Evolutionary conservation across 2,113 vertebrate species (phyloP).

Genomic region (Corvus hawaiiensis): DNA sequence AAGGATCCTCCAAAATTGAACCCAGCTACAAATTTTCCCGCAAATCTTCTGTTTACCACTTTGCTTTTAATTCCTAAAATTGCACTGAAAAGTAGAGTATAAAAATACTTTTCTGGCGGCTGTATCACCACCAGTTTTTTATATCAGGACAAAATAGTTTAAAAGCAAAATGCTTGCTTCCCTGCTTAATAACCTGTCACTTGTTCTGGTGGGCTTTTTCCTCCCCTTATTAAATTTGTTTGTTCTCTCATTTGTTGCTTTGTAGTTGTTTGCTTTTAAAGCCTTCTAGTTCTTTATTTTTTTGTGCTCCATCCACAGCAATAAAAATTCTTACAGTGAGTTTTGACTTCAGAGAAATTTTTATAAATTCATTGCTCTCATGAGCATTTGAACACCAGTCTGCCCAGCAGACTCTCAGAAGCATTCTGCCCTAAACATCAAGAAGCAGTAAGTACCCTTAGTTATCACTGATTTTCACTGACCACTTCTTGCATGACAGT

Average conservation of each 20-base stretch:
- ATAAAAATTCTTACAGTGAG: background rate
- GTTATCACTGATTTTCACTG: background rate
- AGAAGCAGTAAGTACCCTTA: background rate
- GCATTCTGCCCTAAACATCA: background rate
- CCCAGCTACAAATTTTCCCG: background rate
- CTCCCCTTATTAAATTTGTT: background rate
- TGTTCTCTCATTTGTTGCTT: background rate
- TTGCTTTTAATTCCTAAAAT: background rate
- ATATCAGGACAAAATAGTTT: background rate
- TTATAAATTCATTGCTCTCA: background rate
- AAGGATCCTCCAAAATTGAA: background rate
- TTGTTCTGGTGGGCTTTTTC: background rate
- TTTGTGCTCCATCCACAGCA: background rate
- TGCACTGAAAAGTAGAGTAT: background rate
- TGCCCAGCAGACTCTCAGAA: background rate
- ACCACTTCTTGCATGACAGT: background rate
- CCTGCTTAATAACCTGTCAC: background rate
- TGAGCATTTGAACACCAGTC: background rate
- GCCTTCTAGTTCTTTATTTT: background rate
- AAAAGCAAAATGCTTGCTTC: background rate
- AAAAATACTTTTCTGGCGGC: background rate
- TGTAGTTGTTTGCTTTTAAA: background rate
- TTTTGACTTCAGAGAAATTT: background rate
- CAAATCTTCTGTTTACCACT: background rate
- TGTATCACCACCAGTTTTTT: background rate